Evolutionary conservation across 2,888 invertebrate species (phyloP).

Genomic region (Lithophane ornitopus): DNA sequence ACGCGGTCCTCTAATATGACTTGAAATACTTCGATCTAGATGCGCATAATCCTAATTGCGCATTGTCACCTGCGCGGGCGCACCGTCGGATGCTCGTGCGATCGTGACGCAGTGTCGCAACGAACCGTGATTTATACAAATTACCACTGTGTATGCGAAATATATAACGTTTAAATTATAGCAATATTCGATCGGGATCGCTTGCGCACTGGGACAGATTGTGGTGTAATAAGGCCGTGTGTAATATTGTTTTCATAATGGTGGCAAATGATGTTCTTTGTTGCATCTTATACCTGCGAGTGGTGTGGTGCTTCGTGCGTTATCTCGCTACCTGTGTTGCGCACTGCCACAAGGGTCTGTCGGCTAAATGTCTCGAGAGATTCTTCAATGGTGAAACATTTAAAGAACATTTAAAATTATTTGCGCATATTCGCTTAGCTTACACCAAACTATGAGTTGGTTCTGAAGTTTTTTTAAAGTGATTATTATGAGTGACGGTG

Average conservation of each 20-base stretch:
- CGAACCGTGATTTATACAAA: slow-evolving; percentile 82
- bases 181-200: slow-evolving; percentile 72
- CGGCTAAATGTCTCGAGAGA: not conserved
- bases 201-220: slow-evolving; percentile 54
- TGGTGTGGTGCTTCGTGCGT: not conserved
- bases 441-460: not conserved
- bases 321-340: slow-evolving; percentile 6
- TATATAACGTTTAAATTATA: slow-evolving; percentile 81
- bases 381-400: too few relatives aligned
- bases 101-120: slow-evolving; percentile 81
- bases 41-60: slow-evolving; percentile 80
- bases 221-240: slow-evolving; percentile 47
- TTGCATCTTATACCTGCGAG: slow-evolving; percentile 36
- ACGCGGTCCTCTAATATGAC: slow-evolving; percentile 56
- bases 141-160: slow-evolving; percentile 78
- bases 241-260: slow-evolving; percentile 56
- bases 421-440: not conserved
- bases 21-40: slow-evolving; percentile 67
- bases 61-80: slow-evolving; percentile 76
- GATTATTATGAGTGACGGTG: not conserved
- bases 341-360: not conserved
- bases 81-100: slow-evolving; percentile 77
- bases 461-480: not conserved
- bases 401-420: not conserved
- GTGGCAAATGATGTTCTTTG: slow-evolving; percentile 47